A percentile compares a stretch with the other conserved stretches of the same genome.
Evolutionary conservation across 1,140 invertebrate genomes (phyloP).

Genomic region (Laupala kohalensis): DNA sequence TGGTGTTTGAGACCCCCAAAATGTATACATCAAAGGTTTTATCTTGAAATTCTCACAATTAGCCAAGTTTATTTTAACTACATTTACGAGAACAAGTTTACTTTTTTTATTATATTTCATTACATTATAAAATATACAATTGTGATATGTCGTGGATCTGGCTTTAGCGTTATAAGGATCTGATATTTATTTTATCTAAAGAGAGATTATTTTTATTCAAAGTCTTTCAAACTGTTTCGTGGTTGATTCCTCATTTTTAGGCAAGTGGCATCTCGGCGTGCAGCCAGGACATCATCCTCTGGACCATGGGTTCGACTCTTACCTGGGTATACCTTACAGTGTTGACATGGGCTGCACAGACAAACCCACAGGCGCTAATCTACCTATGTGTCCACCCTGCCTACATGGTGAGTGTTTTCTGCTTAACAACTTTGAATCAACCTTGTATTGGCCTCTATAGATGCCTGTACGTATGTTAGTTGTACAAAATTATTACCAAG

Average conservation of each 20-base stretch:
- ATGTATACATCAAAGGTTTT: no score
- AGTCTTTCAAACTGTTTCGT: no score
- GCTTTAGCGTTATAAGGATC: background rate
- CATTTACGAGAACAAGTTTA: no score
- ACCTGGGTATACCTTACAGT: conserved; percentile 18
- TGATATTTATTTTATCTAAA: background rate
- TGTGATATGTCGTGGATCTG: background rate
- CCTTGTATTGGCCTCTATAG: no score
- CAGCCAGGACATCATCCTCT: conserved; percentile 13
- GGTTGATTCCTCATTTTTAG: no score
- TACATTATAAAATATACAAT: background rate
- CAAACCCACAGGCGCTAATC: conserved; percentile 11
- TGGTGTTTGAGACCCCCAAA: no score
- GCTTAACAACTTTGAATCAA: no score
- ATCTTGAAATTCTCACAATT: no score
- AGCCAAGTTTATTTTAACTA: no score
- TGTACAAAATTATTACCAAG: no score
- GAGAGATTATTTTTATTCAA: no score
- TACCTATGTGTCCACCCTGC: conserved; percentile 15
- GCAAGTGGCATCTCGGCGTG: conserved; percentile 19
- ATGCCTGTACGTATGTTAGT: no score
- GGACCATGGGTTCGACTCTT: conserved; percentile 16
- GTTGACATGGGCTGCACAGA: conserved; percentile 19
- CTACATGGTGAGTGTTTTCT: conserved; percentile 4
- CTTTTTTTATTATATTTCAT: background rate